Percentiles rank a stretch among this genome's conserved stretches.
phyloP scores from a whole-genome alignment of 2,888 invertebrate species.

The Lasioglossum villosulum region DNA sequence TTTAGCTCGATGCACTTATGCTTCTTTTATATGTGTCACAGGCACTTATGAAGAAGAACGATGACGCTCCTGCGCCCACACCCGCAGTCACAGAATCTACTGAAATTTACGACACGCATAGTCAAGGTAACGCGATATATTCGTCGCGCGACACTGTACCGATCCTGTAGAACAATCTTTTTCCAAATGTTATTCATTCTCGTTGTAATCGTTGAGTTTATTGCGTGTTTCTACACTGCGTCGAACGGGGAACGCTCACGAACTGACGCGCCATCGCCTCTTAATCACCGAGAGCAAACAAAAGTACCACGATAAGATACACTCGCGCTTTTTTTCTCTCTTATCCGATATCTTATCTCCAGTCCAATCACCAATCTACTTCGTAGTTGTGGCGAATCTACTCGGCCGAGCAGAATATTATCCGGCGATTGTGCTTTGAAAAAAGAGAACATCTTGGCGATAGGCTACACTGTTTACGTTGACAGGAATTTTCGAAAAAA shows the following conservation, averaged over 20 bases:
- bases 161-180: not conserved
- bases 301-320: slow-evolving; percentile 65
- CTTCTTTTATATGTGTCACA: slow-evolving; percentile 56
- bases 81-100: slow-evolving; percentile 73
- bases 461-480: not conserved
- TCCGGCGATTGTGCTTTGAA: not conserved
- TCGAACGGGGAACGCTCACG: slow-evolving; percentile 1
- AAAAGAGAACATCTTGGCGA: slow-evolving; percentile 6
- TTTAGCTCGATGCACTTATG: not conserved
- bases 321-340: slow-evolving; percentile 1
- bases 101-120: slow-evolving; percentile 80
- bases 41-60: slow-evolving; percentile 81
- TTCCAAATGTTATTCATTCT: not conserved
- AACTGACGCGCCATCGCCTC: slow-evolving; percentile 1
- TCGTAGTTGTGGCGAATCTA: slow-evolving; percentile 22
- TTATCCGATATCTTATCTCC: slow-evolving; percentile 63
- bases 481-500: not conserved
- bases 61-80: slow-evolving; percentile 74
- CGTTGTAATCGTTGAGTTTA: not conserved
- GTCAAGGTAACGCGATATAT: slow-evolving; percentile 76
- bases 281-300: slow-evolving; percentile 44
- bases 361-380: slow-evolving; percentile 49
- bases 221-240: not conserved
- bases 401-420: slow-evolving; percentile 15
- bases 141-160: not conserved